Evolutionary conservation across 2,888 invertebrate species (phyloP).

Genomic region (Leucophenga maculata): DNA sequence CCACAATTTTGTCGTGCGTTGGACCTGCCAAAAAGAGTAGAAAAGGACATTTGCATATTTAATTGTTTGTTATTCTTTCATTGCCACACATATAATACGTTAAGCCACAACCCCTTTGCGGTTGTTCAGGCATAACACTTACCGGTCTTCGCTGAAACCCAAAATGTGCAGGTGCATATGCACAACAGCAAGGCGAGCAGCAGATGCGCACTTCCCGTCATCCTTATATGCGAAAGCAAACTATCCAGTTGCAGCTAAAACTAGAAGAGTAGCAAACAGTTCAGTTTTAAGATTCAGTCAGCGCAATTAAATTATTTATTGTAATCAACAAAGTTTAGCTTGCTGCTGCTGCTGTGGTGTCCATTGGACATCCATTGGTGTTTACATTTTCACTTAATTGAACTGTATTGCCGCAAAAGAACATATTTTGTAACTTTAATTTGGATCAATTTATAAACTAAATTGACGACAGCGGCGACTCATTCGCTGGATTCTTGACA

Average conservation of each 20-base stretch:
- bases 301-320: no score
- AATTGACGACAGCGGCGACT: slow-evolving; percentile 40
- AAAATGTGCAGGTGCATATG: slow-evolving; percentile 47
- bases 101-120: slow-evolving; percentile 41
- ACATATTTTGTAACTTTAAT: slow-evolving; percentile 47
- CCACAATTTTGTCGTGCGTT: slow-evolving; percentile 81
- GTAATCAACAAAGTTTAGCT: no score
- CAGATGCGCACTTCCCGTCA: not conserved
- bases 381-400: slow-evolving; percentile 36
- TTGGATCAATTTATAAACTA: slow-evolving; percentile 50
- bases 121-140: slow-evolving; percentile 40
- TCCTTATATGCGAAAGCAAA: no score
- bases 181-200: slow-evolving; percentile 38
- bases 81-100: not conserved
- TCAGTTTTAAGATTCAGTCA: no score
- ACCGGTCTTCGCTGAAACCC: slow-evolving; percentile 66
- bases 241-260: no score
- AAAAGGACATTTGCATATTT: not conserved
- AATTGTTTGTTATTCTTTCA: not conserved
- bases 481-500: not conserved
- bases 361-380: not conserved
- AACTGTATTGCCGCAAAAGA: slow-evolving; percentile 26
- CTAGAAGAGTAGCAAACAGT: no score
- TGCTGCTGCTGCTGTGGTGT: no score
- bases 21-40: slow-evolving; percentile 75